Base-by-base conservation (phyloP, 2,113 vertebrate species). In the Origma solitaria region DNA sequence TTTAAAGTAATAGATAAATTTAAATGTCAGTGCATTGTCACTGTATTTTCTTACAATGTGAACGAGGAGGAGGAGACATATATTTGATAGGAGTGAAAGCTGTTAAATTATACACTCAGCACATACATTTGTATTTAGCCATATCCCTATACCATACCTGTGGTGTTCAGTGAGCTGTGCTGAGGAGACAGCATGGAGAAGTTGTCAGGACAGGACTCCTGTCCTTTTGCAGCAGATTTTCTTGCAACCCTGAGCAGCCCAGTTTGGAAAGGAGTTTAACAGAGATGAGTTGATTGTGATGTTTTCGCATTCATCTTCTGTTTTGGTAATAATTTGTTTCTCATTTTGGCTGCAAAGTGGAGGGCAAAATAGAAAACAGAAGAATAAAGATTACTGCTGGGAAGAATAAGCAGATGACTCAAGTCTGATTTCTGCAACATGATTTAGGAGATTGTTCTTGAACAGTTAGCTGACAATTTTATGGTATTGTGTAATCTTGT, bases 381-480 rank as follows among this genome's bases (percentile, higher is more conserved):
- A 58, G 30, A 58, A 70, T 77, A 69, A 78, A 82, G 54, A 64
- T n/a, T n/a, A n/a, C 31, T 57, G 16, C 31, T 53, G 42, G 40
- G 62, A 80, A 69, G 56, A 90, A 86, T 31, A 80, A 92, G 35
- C 15, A 51, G 15, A 15, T 35, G 50, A 54, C 45, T 86, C n/a
- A 79, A 85, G 78, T 42, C 53, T 89, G 47, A 25, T 76, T 82
- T 65, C 81, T 84, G 23, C 35, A 65, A 5, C 24, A 18, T 66
- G 58, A 38, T 86, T 82, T 90, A 54, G 61, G 75, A 83, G 62
- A 38, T 30, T n/a, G 80, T 65, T 90, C 40, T 82, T 68, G 25
- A 93, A n/a, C 37, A 68, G 64, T 47, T 68, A 88, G 57, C 69
- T 94, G 75, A 69, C 86, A 86, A 57, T 83, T 90, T 94, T 90